Conservation (phyloP, 1,140 invertebrate genomes). For the Drosophila kanapiae region DNA sequence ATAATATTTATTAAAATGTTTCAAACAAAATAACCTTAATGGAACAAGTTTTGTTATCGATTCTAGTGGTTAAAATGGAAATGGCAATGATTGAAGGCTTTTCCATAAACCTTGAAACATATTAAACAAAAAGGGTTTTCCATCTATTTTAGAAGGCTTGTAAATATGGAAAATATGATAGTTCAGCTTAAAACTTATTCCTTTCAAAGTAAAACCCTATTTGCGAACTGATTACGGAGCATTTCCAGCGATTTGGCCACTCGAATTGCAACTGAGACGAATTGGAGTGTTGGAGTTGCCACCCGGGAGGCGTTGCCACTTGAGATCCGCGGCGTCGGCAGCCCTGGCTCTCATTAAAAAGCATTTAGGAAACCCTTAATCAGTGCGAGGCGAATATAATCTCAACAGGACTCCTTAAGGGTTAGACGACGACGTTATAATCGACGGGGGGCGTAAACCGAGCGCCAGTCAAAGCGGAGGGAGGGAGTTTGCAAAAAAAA, state of each 20-base stretch:
- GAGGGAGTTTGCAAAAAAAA: neutral
- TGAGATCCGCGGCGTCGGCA: slow-evolving; percentile 20
- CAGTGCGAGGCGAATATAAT: slow-evolving; percentile 23
- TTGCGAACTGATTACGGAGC: neutral
- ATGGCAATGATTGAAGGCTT: no score
- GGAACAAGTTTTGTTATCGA: no score
- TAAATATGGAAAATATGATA: neutral
- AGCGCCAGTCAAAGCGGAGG: neutral
- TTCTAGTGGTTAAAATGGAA: no score
- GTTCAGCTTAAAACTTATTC: neutral
- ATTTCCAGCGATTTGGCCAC: slow-evolving; percentile 1
- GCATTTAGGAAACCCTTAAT: slow-evolving; percentile 76
- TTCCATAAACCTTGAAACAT: no score
- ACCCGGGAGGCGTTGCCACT: slow-evolving; percentile 31
- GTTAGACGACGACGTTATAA: slow-evolving; percentile 39
- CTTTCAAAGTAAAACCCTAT: no score
- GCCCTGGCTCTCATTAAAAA: slow-evolving; percentile 68
- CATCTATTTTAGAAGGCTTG: neutral
- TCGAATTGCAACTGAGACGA: slow-evolving; percentile 40
- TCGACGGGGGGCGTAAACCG: slow-evolving; percentile 47
- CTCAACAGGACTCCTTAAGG: slow-evolving; percentile 54
- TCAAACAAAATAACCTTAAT: no score
- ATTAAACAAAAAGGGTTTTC: neutral
- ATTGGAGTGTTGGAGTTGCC: slow-evolving; percentile 13
- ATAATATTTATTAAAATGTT: no score